Evolutionary conservation across 2,113 vertebrate species (phyloP).

Genomic region (Zootoca vivipara): DNA sequence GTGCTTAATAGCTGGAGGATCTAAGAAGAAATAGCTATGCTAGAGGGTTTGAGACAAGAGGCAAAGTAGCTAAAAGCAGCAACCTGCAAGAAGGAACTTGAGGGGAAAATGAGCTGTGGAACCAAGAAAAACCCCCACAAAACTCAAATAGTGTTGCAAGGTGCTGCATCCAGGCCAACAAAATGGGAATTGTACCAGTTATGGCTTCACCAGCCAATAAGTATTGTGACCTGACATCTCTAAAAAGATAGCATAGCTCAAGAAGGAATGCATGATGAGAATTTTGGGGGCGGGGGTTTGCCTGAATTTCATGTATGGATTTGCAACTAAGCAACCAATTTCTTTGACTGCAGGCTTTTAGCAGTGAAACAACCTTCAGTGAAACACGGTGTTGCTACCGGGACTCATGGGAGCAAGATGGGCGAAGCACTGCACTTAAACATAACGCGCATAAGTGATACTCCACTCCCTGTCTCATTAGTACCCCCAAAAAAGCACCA

Average conservation of each 20-base stretch:
- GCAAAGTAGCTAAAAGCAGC: not conserved
- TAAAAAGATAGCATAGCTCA: not conserved
- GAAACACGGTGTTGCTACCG: not conserved
- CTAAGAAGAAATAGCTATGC: not conserved
- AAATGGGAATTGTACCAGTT: not conserved
- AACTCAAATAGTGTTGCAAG: not conserved
- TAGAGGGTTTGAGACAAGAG: not conserved
- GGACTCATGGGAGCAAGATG: not conserved
- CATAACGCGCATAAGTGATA: not conserved
- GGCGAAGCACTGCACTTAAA: not conserved
- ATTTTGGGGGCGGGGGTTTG: not conserved
- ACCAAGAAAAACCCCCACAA: too few species aligned
- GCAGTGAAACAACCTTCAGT: not conserved
- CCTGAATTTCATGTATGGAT: not conserved
- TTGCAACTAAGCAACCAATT: not conserved
- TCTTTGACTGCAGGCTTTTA: not conserved
- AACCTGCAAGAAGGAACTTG: not conserved
- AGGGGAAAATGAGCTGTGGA: not conserved
- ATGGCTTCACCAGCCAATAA: not conserved
- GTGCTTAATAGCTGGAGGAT: not conserved
- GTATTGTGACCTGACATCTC: not conserved
- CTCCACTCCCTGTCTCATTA: not conserved
- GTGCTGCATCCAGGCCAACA: not conserved
- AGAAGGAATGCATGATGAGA: not conserved
- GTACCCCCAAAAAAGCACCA: not conserved